These are phyloP conservation scores for Drosophila eohydei DNA, from an alignment of 2,888 invertebrate genomes.

Conservation along the genomic window DNA sequence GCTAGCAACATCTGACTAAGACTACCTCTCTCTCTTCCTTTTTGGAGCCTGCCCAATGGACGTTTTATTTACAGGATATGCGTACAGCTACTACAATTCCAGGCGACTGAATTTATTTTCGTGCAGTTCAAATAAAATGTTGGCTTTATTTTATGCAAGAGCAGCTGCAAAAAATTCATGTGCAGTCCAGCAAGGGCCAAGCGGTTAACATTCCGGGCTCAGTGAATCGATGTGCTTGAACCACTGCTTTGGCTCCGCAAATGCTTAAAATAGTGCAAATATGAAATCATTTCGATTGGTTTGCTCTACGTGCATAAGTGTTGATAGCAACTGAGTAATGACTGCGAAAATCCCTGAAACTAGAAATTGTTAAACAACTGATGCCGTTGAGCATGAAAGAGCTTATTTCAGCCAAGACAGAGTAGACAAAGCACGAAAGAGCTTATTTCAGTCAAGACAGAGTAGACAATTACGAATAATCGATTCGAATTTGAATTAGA, in stretches of 20 bases:
- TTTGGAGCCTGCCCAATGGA: constrained; percentile 59
- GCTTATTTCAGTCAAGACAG: too few species aligned
- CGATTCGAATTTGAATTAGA: not conserved
- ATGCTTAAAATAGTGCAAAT: constrained; percentile 7
- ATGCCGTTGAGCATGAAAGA: too few species aligned
- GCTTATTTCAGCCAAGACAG: too few species aligned
- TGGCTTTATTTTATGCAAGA: constrained; percentile 71
- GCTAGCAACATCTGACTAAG: constrained; percentile 40
- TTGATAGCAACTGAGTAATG: not conserved
- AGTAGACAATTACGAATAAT: not conserved
- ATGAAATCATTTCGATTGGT: constrained; percentile 6
- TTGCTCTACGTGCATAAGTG: not conserved
- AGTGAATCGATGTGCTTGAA: constrained; percentile 34
- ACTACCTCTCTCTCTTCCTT: not conserved
- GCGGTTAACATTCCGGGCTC: constrained; percentile 21
- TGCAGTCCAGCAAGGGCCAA: constrained; percentile 6
- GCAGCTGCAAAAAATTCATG: constrained; percentile 53
- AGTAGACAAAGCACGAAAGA: too few species aligned
- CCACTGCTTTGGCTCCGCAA: constrained; percentile 42
- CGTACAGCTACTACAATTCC: constrained; percentile 66
- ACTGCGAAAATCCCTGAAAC: not conserved
- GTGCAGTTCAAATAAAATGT: constrained; percentile 72
- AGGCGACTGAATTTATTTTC: constrained; percentile 73
- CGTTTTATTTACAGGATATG: constrained; percentile 80
- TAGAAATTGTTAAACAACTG: not conserved